Base-by-base conservation (phyloP, 1,140 invertebrate species). In the Drosophila mojavensis region DNA sequence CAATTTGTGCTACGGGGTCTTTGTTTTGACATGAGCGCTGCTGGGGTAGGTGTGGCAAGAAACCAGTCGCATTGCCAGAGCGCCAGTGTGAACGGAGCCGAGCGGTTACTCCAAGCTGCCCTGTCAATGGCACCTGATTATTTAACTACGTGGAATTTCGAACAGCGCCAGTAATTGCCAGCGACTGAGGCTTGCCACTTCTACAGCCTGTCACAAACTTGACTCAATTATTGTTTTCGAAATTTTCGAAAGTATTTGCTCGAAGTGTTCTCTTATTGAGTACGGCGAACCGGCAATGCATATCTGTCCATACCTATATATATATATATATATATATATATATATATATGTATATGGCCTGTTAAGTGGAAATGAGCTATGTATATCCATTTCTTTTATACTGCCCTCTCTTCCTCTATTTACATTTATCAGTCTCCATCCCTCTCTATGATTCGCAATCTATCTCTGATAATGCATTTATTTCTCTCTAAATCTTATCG, bases 101-200 rank as follows among this genome's bases (percentile, higher is more conserved):
- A 5, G 13, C 24, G 11, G 17, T 60, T 30, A 47, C 58, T 60
- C 11, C 9, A 17, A 30, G 28, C 58, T 47, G 53, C 67, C 74
- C 69, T 84, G 82, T 78, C 81, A 84, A 78, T 75, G 81, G 73
- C 82, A 86, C 66, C 81, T 86, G 81, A 86, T 84, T 85, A 86
- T 85, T 86, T 75, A 75, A 81, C 65, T 68, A 78, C 63, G 62
- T 81, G 48, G 50, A 60, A 61, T 61, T 51, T 17, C 7, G 58
- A 65, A 39, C 50, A 76, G 60, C 61, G 64, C 47, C 64, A 56
- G 39, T 58, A 53, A 33, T 36, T 75, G 26, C 64, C 36, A 11
- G 15, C 54, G 24, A 39, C 17, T 39, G 11, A 59, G 9, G 28
- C 51, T 9, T 45, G 43, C 53, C 63, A 58, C 69, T 59, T 39